Base-by-base conservation (phyloP, 2,797 vertebrate species). In the Melanotaenia pygmaea region DNA sequence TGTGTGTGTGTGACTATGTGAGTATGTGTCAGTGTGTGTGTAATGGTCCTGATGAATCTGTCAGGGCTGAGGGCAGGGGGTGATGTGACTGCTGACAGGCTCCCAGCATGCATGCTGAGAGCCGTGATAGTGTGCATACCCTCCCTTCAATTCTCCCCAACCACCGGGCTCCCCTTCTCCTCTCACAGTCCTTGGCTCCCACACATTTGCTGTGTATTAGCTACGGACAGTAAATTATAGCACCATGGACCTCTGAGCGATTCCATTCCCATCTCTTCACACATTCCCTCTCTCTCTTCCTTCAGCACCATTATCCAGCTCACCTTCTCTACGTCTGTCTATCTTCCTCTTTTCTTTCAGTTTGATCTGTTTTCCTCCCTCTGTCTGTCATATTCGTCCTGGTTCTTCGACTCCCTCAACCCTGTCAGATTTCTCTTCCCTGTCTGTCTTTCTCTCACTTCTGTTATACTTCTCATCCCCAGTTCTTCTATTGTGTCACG, bases 21-120 rank as follows among this genome's bases (percentile, higher is more conserved):
- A 64, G 50, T 67, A 67, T 67, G 53, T 77, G 50, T 78, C 70
- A 80, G 79, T 72, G 81, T 85, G 79, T 86, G 84, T 88, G 82
- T 85, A 64, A 74, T 69, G 70, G 85, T 86, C 77, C 75, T 93
- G 94, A 95, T 95, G 93, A 95, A 94, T 94, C 93, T 87, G 94
- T 95, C 94, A 94, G 92, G 80, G 65, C 80, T 76, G 86, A 90
- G 94, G 92, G 88, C 93, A 91, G 89, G 90, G 84, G 93, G 93
- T 91, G 89, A 92, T 92, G 88, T 88, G 92, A 83, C 89, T 87
- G 93, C 89, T 95, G 95, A 95, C 95, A 95, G 94, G 73, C 89
- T 94, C 95, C 83, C 95, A 94, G 94, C 94, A 94, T 76, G 95
- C 95, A 80, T 93, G 94, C 94, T 94, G 95, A 88, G 94, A 91